Evolutionary conservation across 2,888 invertebrate species (phyloP).

Genomic region (Linhomoeus sp.): DNA sequence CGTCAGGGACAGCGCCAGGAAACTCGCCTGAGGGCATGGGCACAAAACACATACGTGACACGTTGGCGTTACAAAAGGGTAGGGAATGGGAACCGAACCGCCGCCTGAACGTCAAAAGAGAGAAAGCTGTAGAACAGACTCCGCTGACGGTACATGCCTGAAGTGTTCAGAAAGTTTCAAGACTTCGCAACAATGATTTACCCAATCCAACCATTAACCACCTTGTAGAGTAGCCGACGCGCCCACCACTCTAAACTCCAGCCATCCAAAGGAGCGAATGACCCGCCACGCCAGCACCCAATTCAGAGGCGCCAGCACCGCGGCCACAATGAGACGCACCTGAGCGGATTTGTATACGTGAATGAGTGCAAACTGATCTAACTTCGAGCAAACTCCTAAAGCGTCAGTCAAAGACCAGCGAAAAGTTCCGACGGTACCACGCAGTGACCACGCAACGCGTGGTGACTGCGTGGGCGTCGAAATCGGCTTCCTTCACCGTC

Average conservation of each 20-base stretch:
- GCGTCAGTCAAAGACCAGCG: too few relatives aligned
- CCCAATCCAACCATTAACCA: conserved; percentile 6
- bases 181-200: too few relatives aligned
- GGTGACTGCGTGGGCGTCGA: too few relatives aligned
- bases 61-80: neutral
- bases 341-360: neutral
- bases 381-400: too few relatives aligned
- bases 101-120: conserved; percentile 28
- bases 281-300: conserved; percentile 17
- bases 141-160: conserved; percentile 25
- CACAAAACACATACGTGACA: too few relatives aligned
- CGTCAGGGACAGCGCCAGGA: conserved; percentile 20
- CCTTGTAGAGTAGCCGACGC: conserved; percentile 22
- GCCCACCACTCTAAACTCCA: conserved; percentile 25
- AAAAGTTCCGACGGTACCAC: too few relatives aligned
- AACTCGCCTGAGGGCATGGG: conserved; percentile 22
- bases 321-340: conserved; percentile 10
- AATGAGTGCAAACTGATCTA: too few relatives aligned
- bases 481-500: too few relatives aligned
- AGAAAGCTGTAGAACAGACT: conserved; percentile 25
- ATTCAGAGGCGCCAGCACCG: conserved; percentile 21
- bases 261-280: conserved; percentile 21
- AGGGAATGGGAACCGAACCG: conserved; percentile 17
- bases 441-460: too few relatives aligned
- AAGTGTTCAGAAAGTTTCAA: conserved; percentile 1